A percentile compares a stretch with the other conserved stretches of the same genome.
Evolutionary conservation across 2,888 invertebrate genomes (phyloP).

Genomic region (Leistus spinibarbis): DNA sequence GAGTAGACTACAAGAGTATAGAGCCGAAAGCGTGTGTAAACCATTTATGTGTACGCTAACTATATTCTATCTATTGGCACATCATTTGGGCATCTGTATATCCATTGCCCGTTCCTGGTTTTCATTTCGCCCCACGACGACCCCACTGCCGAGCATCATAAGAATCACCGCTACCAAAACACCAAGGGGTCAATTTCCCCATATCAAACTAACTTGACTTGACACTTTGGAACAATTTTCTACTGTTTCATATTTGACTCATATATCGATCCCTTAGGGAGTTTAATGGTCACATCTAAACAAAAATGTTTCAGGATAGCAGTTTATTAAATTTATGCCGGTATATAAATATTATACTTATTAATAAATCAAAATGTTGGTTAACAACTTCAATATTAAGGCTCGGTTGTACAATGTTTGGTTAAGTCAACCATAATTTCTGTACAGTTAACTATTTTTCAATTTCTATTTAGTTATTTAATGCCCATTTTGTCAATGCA

Average conservation of each 20-base stretch:
- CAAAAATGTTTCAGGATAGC: no score
- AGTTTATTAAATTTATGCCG: no score
- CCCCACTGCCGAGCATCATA: neutral
- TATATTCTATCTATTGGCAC: slow-evolving; percentile 11
- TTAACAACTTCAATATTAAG: no score
- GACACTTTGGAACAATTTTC: neutral
- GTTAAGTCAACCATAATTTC: no score
- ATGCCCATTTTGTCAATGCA: no score
- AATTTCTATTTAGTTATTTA: no score
- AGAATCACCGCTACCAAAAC: neutral
- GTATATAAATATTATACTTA: no score
- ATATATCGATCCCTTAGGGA: neutral
- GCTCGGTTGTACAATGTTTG: no score
- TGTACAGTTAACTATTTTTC: no score
- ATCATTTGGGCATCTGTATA: neutral
- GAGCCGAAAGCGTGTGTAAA: neutral
- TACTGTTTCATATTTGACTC: neutral
- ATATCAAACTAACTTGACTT: neutral
- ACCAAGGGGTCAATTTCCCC: neutral
- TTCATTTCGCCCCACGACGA: neutral
- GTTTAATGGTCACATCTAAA: no score
- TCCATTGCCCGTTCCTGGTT: neutral
- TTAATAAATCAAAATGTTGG: no score
- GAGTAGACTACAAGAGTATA: no score
- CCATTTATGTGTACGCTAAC: slow-evolving; percentile 17